These are phyloP conservation scores for Aselliscus stoliczkanus DNA, from an alignment of 2,797 vertebrate species.

Conservation along the genomic window DNA sequence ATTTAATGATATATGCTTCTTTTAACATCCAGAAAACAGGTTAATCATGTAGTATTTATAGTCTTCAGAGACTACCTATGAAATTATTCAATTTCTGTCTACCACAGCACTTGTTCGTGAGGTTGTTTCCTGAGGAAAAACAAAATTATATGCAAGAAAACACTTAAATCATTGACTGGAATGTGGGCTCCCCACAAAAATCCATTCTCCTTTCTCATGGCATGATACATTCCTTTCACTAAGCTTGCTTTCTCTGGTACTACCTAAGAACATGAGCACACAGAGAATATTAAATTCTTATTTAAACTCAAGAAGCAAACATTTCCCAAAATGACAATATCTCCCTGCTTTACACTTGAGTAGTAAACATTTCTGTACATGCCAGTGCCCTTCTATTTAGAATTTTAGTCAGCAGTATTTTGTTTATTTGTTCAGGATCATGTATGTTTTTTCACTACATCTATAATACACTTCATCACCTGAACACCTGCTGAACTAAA, in stretches of 20 bases:
- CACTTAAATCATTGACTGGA: not conserved
- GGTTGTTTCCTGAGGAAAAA: constrained; percentile 21
- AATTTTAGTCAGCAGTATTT: constrained; percentile 75
- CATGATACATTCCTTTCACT: constrained; percentile 63
- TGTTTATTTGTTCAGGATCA: constrained; percentile 75
- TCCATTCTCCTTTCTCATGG: constrained; percentile 41
- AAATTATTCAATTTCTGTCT: constrained; percentile 34
- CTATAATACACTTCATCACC: constrained; percentile 73
- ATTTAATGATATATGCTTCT: constrained; percentile 12
- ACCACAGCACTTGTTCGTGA: not conserved
- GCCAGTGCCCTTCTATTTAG: constrained; percentile 64
- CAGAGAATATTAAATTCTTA: constrained; percentile 75
- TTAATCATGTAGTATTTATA: not conserved
- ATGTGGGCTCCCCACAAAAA: not conserved
- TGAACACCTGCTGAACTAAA: constrained; percentile 82
- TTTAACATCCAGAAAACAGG: not conserved
- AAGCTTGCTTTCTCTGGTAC: constrained; percentile 57
- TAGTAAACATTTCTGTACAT: constrained; percentile 72
- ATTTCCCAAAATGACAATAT: constrained; percentile 65
- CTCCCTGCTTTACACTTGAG: constrained; percentile 60
- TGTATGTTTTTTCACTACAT: constrained; percentile 70
- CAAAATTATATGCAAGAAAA: not conserved
- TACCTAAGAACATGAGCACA: constrained; percentile 75
- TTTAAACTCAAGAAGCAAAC: constrained; percentile 73
- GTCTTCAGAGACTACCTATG: not conserved